Evolutionary conservation across 2,888 invertebrate genomes (phyloP).

Genomic region (Acanthosepion esculentum): DNA sequence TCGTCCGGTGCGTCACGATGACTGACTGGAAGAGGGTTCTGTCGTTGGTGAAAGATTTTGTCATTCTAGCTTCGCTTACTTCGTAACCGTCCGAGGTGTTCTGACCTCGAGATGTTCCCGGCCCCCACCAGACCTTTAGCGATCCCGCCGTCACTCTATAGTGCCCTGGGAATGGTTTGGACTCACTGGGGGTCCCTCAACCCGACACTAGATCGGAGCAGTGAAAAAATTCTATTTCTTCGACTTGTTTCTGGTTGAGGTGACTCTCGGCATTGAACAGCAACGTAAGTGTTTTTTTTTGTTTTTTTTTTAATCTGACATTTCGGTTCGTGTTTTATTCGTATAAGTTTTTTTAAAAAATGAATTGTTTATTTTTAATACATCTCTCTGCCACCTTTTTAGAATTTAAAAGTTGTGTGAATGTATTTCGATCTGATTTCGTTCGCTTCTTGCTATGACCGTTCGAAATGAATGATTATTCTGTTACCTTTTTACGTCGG

Average conservation of each 20-base stretch:
- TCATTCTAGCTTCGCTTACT: conserved; percentile 34
- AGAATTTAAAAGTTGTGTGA: no score
- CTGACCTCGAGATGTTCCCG: conserved; percentile 46
- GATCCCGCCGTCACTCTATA: background rate
- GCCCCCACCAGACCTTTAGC: background rate
- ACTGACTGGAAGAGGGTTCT: conserved; percentile 45
- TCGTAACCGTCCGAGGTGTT: conserved; percentile 45
- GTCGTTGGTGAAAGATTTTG: background rate
- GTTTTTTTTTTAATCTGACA: background rate
- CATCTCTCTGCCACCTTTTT: no score
- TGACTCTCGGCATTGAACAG: background rate
- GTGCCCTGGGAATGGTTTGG: conserved; percentile 34
- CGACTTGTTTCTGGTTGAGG: conserved; percentile 33
- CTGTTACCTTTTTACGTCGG: no score
- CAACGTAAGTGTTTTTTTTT: background rate
- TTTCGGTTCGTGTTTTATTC: background rate
- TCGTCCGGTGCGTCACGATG: background rate
- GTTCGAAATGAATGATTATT: no score
- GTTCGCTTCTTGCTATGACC: no score
- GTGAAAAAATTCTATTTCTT: background rate
- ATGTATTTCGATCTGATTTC: no score
- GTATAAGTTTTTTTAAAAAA: no score
- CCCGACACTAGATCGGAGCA: conserved; percentile 20
- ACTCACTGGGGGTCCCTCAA: conserved; percentile 6
- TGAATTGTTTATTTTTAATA: no score